Percentiles rank a stretch among this genome's conserved stretches.
These are phyloP conservation scores for Plagiodera versicolora DNA, from an alignment of 2,888 invertebrate genomes.

Conservation along the genomic window DNA sequence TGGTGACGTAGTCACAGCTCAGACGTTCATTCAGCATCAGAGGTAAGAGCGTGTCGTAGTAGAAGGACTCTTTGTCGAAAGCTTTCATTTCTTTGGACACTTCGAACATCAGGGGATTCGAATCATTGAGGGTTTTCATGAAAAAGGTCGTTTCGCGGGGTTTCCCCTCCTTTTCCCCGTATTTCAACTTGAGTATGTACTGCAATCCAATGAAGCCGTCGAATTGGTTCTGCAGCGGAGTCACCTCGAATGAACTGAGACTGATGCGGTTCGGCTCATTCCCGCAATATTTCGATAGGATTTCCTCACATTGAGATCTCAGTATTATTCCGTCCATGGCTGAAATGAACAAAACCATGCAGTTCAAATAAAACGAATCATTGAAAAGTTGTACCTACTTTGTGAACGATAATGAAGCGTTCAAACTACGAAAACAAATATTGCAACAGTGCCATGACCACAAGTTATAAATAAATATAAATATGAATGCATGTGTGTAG, in stretches of 20 bases:
- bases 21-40: slow-evolving; percentile 34
- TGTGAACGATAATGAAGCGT: too few species aligned
- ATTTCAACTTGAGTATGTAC: slow-evolving; percentile 30
- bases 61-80: slow-evolving; percentile 45
- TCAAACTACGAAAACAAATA: too few species aligned
- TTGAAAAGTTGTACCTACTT: too few species aligned
- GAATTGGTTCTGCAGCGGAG: slow-evolving; percentile 27
- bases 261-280: slow-evolving; percentile 15
- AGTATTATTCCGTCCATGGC: slow-evolving; percentile 19
- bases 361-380: too few species aligned
- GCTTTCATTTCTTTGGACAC: slow-evolving; percentile 34
- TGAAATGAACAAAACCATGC: too few species aligned
- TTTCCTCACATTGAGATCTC: slow-evolving; percentile 26
- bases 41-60: slow-evolving; percentile 38
- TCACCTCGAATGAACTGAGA: slow-evolving; percentile 21
- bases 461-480: too few species aligned
- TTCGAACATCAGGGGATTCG: slow-evolving; percentile 32
- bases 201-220: slow-evolving; percentile 40
- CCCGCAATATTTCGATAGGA: slow-evolving; percentile 19
- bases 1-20: slow-evolving; percentile 39
- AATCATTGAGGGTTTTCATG: slow-evolving; percentile 38
- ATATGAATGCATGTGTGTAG: too few species aligned
- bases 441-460: too few species aligned
- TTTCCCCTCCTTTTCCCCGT: slow-evolving; percentile 17
- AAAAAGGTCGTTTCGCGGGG: slow-evolving; percentile 31